Evolutionary conservation across 2,888 invertebrate genomes (phyloP), one percentile per base, ranked within the genome.

Genomic region (Pheosia gnoma): DNA sequence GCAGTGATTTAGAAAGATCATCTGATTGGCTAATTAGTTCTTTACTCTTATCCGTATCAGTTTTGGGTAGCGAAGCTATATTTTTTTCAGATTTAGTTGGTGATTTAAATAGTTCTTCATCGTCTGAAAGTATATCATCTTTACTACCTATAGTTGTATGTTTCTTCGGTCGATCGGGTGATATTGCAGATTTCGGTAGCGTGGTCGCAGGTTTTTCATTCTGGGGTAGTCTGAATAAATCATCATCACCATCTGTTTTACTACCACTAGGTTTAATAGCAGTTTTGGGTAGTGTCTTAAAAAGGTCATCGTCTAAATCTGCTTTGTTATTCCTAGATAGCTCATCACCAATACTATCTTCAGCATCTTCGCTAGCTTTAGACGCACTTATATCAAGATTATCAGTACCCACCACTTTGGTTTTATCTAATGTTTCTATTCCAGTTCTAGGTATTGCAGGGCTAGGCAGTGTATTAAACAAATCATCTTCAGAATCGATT

Each of bases 401-500:
- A 4, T n/a, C 47, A 47, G 47, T 11, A 47, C 5, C 4, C 11
- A 9, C n/a, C 11, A 11, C n/a, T 47, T 3, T 47, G 5, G 9
- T 36, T 52, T 52, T 36, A 52, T 52, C 36, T 4, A 52, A 9
- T 7, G 5, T 52, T 36, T 54, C 11, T n/a, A 3, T 38, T 38
- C 55, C 47, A 57, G 53, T 61, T 57, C 58, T 53, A 39, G 67
- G 63, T 57, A 67, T 60, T 51, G 65, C 68, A n/a, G 68, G 60
- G 57, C 72, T 76, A 41, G 77, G 69, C 56, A 65, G 5, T 2
- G 66, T 67, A 52, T 59, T 70, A 64, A 81, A 75, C 41, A 81
- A 58, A 37, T 79, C 74, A 57, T 81, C 79, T 61, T 80, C 74
- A 25, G 78, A 74, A 59, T 72, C 70, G 59, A 64, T 59, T 39